phyloP scores from a whole-genome alignment of 2,113 vertebrate species.

The Dissostichus mawsoni region DNA sequence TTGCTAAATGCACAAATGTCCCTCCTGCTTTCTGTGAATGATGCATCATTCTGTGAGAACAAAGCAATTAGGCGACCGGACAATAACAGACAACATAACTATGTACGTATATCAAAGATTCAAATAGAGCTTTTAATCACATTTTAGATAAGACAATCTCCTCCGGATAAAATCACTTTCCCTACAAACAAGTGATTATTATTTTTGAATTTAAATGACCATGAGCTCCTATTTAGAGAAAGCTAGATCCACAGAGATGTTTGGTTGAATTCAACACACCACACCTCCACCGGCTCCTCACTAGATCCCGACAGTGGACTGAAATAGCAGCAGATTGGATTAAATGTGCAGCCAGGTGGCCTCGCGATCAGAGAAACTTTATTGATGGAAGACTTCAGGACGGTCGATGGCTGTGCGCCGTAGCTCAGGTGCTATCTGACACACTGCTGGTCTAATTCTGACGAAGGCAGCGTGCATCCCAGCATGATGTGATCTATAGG shows the following conservation, averaged over 20 bases:
- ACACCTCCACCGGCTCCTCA: conserved; percentile 12
- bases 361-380: conserved; percentile 52
- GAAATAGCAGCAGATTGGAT: conserved; percentile 72
- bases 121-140: background rate
- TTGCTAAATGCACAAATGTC: background rate
- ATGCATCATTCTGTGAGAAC: background rate
- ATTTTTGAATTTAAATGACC: background rate
- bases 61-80: too few relatives aligned
- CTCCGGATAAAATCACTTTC: too few relatives aligned
- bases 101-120: background rate
- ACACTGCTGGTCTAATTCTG: conserved; percentile 46
- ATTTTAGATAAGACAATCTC: too few relatives aligned
- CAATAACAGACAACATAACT: too few relatives aligned
- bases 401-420: conserved; percentile 36
- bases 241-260: background rate
- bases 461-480: conserved; percentile 17
- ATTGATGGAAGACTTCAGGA: conserved; percentile 60
- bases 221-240: background rate
- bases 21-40: background rate
- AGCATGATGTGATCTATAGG: background rate
- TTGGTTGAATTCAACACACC: background rate
- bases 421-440: conserved; percentile 51
- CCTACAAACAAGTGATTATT: background rate
- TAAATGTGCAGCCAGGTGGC: conserved; percentile 57
- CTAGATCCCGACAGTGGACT: conserved; percentile 53